Conservation (phyloP, 2,888 invertebrate species). For the Ectropis crepuscularia region DNA sequence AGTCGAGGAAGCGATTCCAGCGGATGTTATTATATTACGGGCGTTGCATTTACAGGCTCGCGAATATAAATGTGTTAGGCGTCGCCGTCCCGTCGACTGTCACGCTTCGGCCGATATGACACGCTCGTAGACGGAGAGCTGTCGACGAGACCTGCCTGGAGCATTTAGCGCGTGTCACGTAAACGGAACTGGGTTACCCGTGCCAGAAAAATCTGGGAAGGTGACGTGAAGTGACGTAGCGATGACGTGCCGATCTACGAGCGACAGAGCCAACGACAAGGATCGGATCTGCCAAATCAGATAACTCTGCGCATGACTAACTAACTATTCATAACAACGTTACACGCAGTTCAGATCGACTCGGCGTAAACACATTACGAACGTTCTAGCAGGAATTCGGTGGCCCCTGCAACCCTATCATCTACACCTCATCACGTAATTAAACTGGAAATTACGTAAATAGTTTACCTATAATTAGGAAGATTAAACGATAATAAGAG, state of each 20-base stretch:
- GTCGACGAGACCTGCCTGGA: slow-evolving; percentile 15
- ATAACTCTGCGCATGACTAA: slow-evolving; percentile 22
- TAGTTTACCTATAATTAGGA: background rate
- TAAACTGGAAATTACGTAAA: background rate
- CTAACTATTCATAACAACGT: slow-evolving; percentile 7
- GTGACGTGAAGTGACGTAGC: slow-evolving; percentile 23
- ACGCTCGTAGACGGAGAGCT: slow-evolving; percentile 18
- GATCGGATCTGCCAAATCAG: slow-evolving; percentile 17
- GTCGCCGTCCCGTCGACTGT: slow-evolving; percentile 29
- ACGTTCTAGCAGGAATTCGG: slow-evolving; percentile 1
- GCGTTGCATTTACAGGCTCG: slow-evolving; percentile 46
- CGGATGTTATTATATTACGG: slow-evolving; percentile 49
- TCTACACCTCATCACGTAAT: background rate
- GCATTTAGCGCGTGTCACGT: slow-evolving; percentile 21
- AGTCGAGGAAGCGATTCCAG: slow-evolving; percentile 55
- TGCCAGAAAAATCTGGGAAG: slow-evolving; percentile 31
- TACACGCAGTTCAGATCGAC: background rate
- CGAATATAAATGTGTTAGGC: slow-evolving; percentile 45
- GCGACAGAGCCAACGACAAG: slow-evolving; percentile 2
- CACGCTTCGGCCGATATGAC: slow-evolving; percentile 21
- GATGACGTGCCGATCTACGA: slow-evolving; percentile 21
- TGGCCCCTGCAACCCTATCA: background rate
- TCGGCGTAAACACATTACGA: background rate
- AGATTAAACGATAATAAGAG: background rate
- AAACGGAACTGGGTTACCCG: slow-evolving; percentile 24